Base-by-base conservation (phyloP, 1,140 invertebrate genomes). In the Eupristina koningsbergeri region DNA sequence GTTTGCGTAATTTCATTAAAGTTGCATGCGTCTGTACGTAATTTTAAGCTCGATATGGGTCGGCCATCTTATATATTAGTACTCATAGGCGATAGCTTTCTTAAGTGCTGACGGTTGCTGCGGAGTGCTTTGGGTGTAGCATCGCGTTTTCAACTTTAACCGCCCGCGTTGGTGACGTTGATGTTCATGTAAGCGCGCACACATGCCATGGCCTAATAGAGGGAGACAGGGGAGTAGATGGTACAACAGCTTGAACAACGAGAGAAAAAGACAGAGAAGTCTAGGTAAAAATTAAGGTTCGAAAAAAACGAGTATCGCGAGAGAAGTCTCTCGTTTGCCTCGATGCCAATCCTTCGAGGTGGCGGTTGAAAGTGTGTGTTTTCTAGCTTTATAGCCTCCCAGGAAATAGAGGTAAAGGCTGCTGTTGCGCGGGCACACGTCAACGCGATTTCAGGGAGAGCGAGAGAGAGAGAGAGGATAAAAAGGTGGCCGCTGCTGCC, bases 61-160 rank as follows among this genome's bases (percentile, higher is more conserved):
- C 90, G 87, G 89, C 90, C 90, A 91, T 91, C 89, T 91, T 90
- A 90, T 89, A 87, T 89, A 36, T 81, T 89, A 89, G 87, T 89
- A 89, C 89, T 90, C 89, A 89, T 90, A 88, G 88, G 88, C 87
- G 87, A 87, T 89, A 87, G 88, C 88, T 88, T 88, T 88, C 88
- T 89, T 89, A 89, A 87, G 87, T 88, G 87, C 73, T 50, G 73
- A 73, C 45, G 45, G 50, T 74, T 50, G 41, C 41, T 74, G 8
- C n/a, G 45, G 73, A 50, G 73, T 50, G 63, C 79, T 88, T 89
- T 87, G 85, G 87, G 86, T 69, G 75, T 85, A 77, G 78, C 85
- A 84, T 87, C 83, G 85, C 87, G 83, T 85, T 86, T 86, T 87
- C 71, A 84, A 78, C 75, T 41, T 71, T 76, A 87, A 84, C 86